These are phyloP conservation scores for Paedocypris sp. DNA, from an alignment of 2,113 vertebrate genomes.

Conservation along the genomic window DNA sequence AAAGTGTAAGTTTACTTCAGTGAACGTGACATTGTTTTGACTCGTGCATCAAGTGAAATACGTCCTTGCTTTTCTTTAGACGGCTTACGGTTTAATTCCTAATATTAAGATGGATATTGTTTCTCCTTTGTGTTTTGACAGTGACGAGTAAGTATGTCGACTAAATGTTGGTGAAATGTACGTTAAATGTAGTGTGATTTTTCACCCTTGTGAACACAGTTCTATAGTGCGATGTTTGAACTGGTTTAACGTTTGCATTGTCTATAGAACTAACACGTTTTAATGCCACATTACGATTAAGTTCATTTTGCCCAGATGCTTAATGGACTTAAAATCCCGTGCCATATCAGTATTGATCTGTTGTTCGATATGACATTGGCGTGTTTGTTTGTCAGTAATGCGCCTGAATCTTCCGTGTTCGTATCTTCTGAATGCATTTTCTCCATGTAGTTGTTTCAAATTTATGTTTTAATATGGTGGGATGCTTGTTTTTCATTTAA, in stretches of 20 bases:
- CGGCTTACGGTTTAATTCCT: not conserved
- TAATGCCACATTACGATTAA: not conserved
- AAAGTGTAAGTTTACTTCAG: slow-evolving; percentile 90
- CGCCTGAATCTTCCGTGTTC: not conserved
- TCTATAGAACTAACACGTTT: slow-evolving; percentile 32
- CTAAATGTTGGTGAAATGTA: not conserved
- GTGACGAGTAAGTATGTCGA: slow-evolving; percentile 40
- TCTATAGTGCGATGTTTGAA: slow-evolving; percentile 38
- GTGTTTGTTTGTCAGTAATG: not conserved
- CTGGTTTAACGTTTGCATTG: not conserved
- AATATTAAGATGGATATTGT: not conserved
- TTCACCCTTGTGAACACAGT: not conserved
- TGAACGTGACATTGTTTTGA: too few species aligned
- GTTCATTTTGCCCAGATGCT: not conserved
- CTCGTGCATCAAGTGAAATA: not conserved
- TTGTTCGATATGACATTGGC: slow-evolving; percentile 4
- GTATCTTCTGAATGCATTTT: too few species aligned
- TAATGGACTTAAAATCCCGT: slow-evolving; percentile 1
- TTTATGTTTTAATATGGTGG: too few species aligned
- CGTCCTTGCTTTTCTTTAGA: not conserved
- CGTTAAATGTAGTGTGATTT: not conserved
- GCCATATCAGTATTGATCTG: not conserved
- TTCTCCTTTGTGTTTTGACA: slow-evolving; percentile 26
- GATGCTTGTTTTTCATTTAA: too few species aligned
- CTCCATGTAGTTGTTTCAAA: too few species aligned